Conservation (phyloP, 92 coral and sea anemone genomes). For the Parazoanthus swiftii region DNA sequence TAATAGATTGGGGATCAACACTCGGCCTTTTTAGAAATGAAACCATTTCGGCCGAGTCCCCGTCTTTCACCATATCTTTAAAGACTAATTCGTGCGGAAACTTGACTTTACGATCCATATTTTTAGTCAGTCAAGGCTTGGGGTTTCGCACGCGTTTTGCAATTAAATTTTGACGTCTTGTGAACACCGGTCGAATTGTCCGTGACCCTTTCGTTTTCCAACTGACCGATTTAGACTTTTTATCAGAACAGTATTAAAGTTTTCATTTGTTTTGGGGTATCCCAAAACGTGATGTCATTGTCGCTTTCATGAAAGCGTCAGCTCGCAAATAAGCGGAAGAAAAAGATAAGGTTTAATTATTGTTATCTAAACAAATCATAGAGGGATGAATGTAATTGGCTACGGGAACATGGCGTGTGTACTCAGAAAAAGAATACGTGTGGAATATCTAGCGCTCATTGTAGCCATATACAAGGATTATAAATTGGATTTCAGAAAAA, state of each 20-base stretch:
- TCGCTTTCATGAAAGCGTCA: conserved; percentile 45
- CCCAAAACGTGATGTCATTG: conserved; percentile 29
- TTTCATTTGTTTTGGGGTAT: conserved; percentile 22
- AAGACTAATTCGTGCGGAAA: conserved; percentile 95
- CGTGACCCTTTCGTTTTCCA: background rate
- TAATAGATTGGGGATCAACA: conserved; percentile 83
- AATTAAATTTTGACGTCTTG: background rate
- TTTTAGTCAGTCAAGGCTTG: background rate
- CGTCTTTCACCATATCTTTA: conserved; percentile 95
- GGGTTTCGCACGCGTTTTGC: background rate
- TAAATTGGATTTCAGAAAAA: background rate
- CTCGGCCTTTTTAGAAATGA: conserved; percentile 94
- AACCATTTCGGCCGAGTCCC: conserved; percentile 91
- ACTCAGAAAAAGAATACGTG: conserved; percentile 14
- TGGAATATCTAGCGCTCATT: conserved; percentile 3
- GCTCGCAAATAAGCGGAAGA: conserved; percentile 52
- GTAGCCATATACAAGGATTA: background rate
- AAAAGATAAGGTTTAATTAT: conserved; percentile 60
- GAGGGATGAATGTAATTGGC: conserved; percentile 23
- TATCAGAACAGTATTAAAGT: conserved; percentile 6
- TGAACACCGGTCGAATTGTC: background rate
- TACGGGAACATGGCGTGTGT: conserved; percentile 15
- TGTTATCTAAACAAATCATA: conserved; percentile 64
- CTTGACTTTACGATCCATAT: conserved; percentile 79
- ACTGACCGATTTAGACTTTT: background rate